Evolutionary conservation across 2,797 vertebrate genomes (phyloP).

Genomic region (Pangasius sanitwongsei): DNA sequence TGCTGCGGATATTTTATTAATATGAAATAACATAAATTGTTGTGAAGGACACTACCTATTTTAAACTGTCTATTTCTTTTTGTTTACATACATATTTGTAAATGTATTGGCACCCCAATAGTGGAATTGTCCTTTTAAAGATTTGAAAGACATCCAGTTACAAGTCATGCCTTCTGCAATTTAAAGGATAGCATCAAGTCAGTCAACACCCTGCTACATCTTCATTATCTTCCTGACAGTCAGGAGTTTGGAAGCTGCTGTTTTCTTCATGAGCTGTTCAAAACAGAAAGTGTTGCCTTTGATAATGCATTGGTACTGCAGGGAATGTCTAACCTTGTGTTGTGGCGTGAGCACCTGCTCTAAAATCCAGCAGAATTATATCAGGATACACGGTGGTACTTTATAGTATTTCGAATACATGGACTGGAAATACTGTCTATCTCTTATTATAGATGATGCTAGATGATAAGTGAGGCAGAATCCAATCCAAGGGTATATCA

Average conservation of each 20-base stretch:
- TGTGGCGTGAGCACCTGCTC: not conserved
- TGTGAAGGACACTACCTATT: not conserved
- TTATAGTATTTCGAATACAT: not conserved
- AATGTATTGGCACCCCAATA: not conserved
- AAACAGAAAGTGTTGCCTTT: conserved; percentile 6
- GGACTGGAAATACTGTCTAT: not conserved
- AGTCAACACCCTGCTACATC: not conserved
- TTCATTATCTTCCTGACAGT: not conserved
- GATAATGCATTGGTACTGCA: not conserved
- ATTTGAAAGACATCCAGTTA: conserved; percentile 4
- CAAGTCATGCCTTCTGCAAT: not conserved
- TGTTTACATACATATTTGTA: not conserved
- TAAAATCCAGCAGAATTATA: not conserved
- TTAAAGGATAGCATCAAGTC: not conserved
- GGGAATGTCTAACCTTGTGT: conserved; percentile 5
- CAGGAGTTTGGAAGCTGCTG: not conserved
- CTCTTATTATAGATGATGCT: not conserved
- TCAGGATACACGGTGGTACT: not conserved
- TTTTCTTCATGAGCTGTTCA: conserved; percentile 2
- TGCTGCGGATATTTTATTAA: not conserved
- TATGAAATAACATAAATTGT: not conserved
- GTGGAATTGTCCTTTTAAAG: not conserved
- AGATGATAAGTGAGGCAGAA: not conserved
- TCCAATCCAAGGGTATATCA: not conserved
- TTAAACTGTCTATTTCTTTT: not conserved